These are phyloP conservation scores for Zaprionus bogoriensis DNA, from an alignment of 2,888 invertebrate genomes.

Conservation along the genomic window DNA sequence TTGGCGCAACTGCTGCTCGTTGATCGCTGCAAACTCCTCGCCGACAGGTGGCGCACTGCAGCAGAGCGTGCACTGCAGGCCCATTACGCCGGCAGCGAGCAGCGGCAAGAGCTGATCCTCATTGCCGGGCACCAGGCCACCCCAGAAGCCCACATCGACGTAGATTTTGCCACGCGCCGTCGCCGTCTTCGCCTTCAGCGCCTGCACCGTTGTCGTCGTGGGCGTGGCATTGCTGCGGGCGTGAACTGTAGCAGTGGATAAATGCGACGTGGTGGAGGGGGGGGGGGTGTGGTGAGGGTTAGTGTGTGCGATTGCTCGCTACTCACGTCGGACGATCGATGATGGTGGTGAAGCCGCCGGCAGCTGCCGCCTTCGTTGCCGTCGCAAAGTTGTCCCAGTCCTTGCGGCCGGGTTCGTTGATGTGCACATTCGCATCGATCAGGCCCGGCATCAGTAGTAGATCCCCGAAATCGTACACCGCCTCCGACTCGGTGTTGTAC, in stretches of 20 bases:
- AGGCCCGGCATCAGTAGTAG: conserved; percentile 87
- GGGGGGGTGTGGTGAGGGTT: too few species aligned
- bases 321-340: conserved; percentile 88
- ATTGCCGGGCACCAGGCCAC: conserved; percentile 89
- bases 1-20: conserved; percentile 84
- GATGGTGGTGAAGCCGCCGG: conserved; percentile 89
- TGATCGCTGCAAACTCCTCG: conserved; percentile 87
- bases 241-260: too few species aligned
- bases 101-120: conserved; percentile 84
- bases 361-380: conserved; percentile 89
- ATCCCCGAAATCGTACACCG: conserved; percentile 84
- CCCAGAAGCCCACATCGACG: conserved; percentile 91
- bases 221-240: conserved; percentile 88
- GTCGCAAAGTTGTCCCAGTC: conserved; percentile 89
- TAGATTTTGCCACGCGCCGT: conserved; percentile 86
- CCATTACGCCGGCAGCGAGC: conserved; percentile 87
- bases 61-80: conserved; percentile 89
- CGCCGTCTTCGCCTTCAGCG: conserved; percentile 85
- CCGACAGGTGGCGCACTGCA: conserved; percentile 86
- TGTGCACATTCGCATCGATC: conserved; percentile 89
- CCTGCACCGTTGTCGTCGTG: conserved; percentile 86
- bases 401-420: conserved; percentile 89
- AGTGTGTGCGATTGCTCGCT: background rate
- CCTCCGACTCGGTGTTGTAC: conserved; percentile 84
- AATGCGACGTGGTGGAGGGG: too few species aligned